Conservation (phyloP, 2,888 invertebrate genomes). For the Polydrusus tereticollis region DNA sequence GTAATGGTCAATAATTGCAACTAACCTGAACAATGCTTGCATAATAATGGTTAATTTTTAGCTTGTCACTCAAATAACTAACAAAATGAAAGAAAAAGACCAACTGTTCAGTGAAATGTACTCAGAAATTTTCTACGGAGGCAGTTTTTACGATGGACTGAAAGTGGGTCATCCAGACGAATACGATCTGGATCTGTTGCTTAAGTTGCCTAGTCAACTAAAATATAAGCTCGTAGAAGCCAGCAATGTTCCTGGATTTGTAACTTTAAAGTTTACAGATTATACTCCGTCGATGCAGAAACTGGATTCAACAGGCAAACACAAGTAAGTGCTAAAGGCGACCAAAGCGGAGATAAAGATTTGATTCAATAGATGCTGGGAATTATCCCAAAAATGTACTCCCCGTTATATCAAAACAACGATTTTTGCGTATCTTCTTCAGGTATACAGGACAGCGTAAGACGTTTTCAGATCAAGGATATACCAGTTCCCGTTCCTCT, state of each 20-base stretch:
- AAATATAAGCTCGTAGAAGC: slow-evolving; percentile 61
- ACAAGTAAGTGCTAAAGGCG: slow-evolving; percentile 19
- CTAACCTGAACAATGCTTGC: background rate
- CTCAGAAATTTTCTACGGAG: slow-evolving; percentile 67
- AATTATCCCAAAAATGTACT: too few relatives aligned
- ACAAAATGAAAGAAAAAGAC: slow-evolving; percentile 59
- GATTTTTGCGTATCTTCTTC: too few relatives aligned
- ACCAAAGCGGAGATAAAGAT: too few relatives aligned
- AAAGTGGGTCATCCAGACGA: slow-evolving; percentile 72
- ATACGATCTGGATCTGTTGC: slow-evolving; percentile 73
- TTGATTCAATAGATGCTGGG: too few relatives aligned
- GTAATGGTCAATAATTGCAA: background rate
- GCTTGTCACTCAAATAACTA: slow-evolving; percentile 42
- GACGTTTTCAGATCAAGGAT: too few relatives aligned
- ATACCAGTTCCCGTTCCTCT: too few relatives aligned
- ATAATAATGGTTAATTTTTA: slow-evolving; percentile 27
- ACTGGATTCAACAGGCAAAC: background rate
- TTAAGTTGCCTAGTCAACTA: slow-evolving; percentile 62
- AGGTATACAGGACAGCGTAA: too few relatives aligned
- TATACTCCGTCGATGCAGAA: background rate
- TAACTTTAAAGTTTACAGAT: slow-evolving; percentile 62
- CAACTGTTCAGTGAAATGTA: slow-evolving; percentile 61
- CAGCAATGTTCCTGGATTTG: slow-evolving; percentile 67
- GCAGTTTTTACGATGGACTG: slow-evolving; percentile 73
- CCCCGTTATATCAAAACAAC: too few relatives aligned